These are phyloP conservation scores for Lysandra coridon DNA, from an alignment of 2,888 invertebrate genomes.

Conservation along the genomic window DNA sequence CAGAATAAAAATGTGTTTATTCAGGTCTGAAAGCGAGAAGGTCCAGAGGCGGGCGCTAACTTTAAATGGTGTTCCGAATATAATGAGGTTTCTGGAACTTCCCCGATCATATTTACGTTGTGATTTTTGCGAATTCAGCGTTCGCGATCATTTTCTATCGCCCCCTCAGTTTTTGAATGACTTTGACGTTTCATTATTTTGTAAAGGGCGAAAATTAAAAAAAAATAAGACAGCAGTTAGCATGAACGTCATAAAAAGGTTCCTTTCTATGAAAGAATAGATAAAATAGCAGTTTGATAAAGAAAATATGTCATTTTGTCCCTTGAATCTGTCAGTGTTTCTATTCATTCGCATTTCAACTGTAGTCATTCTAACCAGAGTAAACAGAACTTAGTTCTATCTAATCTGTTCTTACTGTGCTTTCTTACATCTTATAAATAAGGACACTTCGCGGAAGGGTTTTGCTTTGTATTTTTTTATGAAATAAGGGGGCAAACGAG, in stretches of 20 bases:
- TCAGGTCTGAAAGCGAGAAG: conserved; percentile 64
- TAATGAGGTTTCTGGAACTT: conserved; percentile 50
- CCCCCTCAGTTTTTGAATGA: background rate
- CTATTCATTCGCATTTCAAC: background rate
- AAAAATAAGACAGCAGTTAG: too few relatives aligned
- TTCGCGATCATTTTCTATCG: background rate
- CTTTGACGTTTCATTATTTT: too few relatives aligned
- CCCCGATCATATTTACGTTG: conserved; percentile 30
- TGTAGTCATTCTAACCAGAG: background rate
- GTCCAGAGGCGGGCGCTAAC: conserved; percentile 59
- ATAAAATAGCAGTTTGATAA: background rate
- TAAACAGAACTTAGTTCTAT: too few relatives aligned
- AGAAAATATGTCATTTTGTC: background rate
- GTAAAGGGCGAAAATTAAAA: too few relatives aligned
- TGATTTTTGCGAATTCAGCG: conserved; percentile 22
- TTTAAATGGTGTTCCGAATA: conserved; percentile 53
- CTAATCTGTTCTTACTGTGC: too few relatives aligned
- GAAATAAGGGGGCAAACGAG: too few relatives aligned
- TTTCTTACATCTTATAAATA: background rate
- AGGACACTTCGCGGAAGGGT: background rate
- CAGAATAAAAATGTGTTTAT: conserved; percentile 77
- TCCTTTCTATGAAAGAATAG: too few relatives aligned
- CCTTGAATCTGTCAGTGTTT: background rate
- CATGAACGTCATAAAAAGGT: too few relatives aligned
- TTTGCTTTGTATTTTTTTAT: too few relatives aligned